Evolutionary conservation across 2,113 vertebrate species (phyloP).

Genomic region (Pterophyllum scalare): DNA sequence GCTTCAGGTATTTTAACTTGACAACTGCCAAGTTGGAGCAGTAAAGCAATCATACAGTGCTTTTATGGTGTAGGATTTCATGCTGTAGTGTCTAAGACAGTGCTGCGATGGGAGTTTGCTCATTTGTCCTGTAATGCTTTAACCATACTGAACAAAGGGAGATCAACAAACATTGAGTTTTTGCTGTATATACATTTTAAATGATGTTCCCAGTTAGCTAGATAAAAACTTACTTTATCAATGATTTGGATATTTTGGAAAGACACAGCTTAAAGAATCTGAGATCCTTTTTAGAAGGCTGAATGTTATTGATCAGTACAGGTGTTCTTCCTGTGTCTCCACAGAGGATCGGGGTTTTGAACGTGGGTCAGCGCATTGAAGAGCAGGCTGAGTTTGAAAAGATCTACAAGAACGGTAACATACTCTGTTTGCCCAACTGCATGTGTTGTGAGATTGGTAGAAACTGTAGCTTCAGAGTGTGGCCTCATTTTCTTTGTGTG

Average conservation of each 20-base stretch:
- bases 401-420: slow-evolving; percentile 95
- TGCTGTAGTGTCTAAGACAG: not conserved
- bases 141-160: not conserved
- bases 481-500: slow-evolving; percentile 40
- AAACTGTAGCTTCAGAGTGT: not conserved
- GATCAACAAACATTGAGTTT: no score
- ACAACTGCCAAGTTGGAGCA: not conserved
- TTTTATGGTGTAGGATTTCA: not conserved
- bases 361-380: slow-evolving; percentile 94
- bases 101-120: not conserved
- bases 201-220: no score
- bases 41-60: not conserved
- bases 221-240: no score
- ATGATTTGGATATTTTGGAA: no score
- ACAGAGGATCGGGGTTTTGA: slow-evolving; percentile 93
- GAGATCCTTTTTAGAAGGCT: no score
- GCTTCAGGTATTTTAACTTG: slow-evolving; percentile 85
- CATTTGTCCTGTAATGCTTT: not conserved
- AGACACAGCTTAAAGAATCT: no score
- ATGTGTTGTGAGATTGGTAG: not conserved
- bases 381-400: slow-evolving; percentile 97
- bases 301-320: not conserved
- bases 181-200: not conserved
- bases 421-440: not conserved
- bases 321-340: slow-evolving; percentile 35